A percentile compares a stretch with the other conserved stretches of the same genome.
phyloP scores from a whole-genome alignment of 2,888 invertebrate genomes.

The Agrochola macilenta region DNA sequence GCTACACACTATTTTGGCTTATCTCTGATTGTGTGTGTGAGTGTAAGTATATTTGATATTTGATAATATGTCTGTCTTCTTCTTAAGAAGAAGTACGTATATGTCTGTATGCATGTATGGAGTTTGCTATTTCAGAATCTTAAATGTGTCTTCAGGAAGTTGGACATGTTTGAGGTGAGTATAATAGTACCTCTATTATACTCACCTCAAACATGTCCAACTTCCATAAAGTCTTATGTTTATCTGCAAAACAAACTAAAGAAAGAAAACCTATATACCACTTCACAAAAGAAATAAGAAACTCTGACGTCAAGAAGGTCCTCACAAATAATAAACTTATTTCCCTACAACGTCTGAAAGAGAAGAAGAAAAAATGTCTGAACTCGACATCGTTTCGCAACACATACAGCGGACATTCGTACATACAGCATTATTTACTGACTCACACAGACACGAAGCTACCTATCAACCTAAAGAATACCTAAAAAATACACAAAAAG shows the following conservation, averaged over 20 bases:
- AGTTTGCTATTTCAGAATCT: too few species aligned
- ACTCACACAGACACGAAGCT: constrained; percentile 79
- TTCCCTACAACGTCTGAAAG: constrained; percentile 53
- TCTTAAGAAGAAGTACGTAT: too few species aligned
- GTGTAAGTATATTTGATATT: too few species aligned
- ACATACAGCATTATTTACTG: constrained; percentile 80
- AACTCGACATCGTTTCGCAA: constrained; percentile 73
- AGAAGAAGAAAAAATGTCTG: constrained; percentile 63
- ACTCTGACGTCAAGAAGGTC: constrained; percentile 54
- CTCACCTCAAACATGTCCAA: background rate
- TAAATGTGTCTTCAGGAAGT: too few species aligned
- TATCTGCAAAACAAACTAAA: constrained; percentile 4
- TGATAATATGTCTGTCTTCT: too few species aligned
- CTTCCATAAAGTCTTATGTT: background rate
- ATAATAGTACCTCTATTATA: too few species aligned
- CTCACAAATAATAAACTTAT: constrained; percentile 60
- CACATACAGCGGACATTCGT: constrained; percentile 75
- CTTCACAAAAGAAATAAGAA: constrained; percentile 46
- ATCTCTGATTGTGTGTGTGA: too few species aligned
- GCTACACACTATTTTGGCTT: too few species aligned
- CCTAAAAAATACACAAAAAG: constrained; percentile 88
- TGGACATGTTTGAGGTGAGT: too few species aligned
- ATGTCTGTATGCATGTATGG: too few species aligned
- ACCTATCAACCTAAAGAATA: constrained; percentile 77
- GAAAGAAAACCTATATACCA: constrained; percentile 10